phyloP scores from a whole-genome alignment of 2,113 vertebrate species.

The Psammodynastes pulverulentus region DNA sequence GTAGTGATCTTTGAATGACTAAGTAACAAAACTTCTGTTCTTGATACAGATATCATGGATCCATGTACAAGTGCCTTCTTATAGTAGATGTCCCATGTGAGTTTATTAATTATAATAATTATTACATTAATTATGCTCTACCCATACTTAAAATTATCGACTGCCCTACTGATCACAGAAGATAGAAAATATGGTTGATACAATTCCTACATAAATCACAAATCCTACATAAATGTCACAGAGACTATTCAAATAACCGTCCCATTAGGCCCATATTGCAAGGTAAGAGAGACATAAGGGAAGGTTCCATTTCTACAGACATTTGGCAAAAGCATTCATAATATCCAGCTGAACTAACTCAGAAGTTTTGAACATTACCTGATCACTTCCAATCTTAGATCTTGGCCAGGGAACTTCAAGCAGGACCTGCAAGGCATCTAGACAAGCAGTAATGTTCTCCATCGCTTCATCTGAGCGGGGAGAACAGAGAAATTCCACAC shows the following conservation, averaged over 20 bases:
- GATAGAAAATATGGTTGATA: background rate
- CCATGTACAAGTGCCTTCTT: background rate
- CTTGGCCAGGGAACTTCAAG: conserved; percentile 84
- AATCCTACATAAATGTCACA: background rate
- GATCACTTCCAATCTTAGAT: conserved; percentile 86
- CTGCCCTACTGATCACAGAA: background rate
- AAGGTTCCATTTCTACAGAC: background rate
- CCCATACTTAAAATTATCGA: background rate
- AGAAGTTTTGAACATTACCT: conserved; percentile 71
- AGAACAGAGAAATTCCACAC: conserved; percentile 91
- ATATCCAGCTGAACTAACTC: background rate
- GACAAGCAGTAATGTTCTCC: conserved; percentile 87
- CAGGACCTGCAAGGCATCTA: conserved; percentile 81
- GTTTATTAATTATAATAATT: background rate
- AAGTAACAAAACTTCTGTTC: background rate
- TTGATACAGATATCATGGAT: background rate
- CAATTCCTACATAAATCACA: background rate
- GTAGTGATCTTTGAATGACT: background rate
- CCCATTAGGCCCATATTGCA: background rate
- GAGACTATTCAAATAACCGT: background rate
- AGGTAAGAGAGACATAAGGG: background rate
- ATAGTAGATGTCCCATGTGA: background rate
- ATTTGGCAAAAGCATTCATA: background rate
- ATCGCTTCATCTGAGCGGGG: conserved; percentile 83
- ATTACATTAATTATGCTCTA: background rate